Percentiles rank a stretch among this genome's conserved stretches.
Conservation (phyloP, 2,113 vertebrate species). For the Centrocercus urophasianus region DNA sequence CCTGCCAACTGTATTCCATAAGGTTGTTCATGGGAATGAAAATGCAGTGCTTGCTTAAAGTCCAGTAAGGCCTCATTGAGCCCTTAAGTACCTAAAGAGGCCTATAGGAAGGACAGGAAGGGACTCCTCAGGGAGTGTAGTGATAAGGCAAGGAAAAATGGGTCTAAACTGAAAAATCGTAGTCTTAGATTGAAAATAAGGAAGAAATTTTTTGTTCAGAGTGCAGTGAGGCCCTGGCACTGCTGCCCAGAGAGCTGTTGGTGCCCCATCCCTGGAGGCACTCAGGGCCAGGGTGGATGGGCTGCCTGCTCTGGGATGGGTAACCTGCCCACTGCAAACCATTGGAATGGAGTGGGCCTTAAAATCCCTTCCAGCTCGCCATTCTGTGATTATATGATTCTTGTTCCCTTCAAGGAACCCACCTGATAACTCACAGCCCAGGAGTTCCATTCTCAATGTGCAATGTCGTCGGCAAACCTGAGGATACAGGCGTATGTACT, state of each 20-base stretch:
- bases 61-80: not conserved
- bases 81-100: not conserved
- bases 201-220: not conserved
- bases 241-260: not conserved
- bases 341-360: not conserved
- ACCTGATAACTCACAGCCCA: slow-evolving; percentile 96
- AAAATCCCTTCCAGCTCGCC: not conserved
- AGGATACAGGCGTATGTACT: slow-evolving; percentile 94
- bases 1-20: rapidly evolving
- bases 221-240: not conserved
- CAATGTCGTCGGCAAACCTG: slow-evolving; percentile 98
- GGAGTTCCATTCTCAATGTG: slow-evolving; percentile 95
- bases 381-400: not conserved
- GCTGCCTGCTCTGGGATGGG: not conserved
- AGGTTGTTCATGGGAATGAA: not conserved
- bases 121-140: not conserved
- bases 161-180: not conserved
- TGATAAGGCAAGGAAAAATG: not conserved
- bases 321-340: no score
- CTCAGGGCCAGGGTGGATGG: not conserved
- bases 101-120: not conserved
- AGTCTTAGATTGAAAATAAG: not conserved
- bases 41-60: not conserved
- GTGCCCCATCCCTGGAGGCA: not conserved
- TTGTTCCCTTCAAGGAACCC: not conserved